phyloP scores from a whole-genome alignment of 2,797 vertebrate species.

The Dallia pectoralis region DNA sequence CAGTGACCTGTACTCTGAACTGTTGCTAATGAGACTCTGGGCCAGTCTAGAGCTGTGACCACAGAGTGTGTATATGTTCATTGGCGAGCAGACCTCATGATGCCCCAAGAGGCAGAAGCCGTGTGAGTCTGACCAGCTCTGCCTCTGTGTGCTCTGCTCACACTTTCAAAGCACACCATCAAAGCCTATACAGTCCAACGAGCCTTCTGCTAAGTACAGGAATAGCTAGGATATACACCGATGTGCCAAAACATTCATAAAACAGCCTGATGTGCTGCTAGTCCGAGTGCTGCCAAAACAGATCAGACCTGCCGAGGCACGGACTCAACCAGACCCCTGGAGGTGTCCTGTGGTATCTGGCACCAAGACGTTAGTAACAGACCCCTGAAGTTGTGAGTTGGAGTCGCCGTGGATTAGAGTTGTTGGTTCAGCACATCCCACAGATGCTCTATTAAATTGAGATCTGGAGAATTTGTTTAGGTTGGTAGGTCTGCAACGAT shows the following conservation, averaged over 20 bases:
- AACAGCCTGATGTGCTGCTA: too few species aligned
- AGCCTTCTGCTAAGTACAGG: background rate
- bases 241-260: background rate
- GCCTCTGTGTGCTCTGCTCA: background rate
- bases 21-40: slow-evolving; percentile 1
- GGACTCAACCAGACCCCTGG: too few species aligned
- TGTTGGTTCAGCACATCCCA: too few species aligned
- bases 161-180: background rate
- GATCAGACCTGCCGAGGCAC: too few species aligned
- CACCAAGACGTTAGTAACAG: too few species aligned
- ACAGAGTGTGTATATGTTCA: background rate
- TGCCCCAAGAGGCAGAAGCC: background rate
- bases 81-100: background rate
- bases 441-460: too few species aligned
- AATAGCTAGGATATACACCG: background rate
- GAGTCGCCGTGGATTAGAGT: too few species aligned
- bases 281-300: too few species aligned
- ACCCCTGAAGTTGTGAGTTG: too few species aligned
- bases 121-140: background rate
- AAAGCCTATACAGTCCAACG: background rate
- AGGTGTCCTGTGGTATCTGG: too few species aligned
- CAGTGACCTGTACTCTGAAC: background rate
- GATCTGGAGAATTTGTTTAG: too few species aligned
- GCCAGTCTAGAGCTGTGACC: background rate
- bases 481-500: too few species aligned